Evolutionary conservation across 2,888 invertebrate species (phyloP).

Genomic region (Cantharis nigra): DNA sequence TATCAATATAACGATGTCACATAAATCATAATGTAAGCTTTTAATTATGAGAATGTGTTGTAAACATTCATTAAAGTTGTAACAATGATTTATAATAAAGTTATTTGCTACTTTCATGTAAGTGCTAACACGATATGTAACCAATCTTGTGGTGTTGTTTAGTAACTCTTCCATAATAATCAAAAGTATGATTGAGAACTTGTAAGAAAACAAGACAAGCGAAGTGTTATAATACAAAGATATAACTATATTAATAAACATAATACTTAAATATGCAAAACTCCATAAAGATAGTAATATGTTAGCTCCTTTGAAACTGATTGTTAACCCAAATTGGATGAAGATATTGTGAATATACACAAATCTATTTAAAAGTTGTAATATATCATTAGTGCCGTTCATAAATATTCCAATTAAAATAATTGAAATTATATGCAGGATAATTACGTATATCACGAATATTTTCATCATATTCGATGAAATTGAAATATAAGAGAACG

Average conservation of each 20-base stretch:
- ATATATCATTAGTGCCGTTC: neutral
- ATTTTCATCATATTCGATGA: neutral
- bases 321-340: neutral
- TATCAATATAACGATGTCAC: neutral
- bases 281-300: neutral
- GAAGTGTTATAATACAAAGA: neutral
- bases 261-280: neutral
- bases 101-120: neutral
- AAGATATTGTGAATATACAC: neutral
- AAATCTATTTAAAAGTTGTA: neutral
- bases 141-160: neutral
- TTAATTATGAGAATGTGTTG: neutral
- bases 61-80: neutral
- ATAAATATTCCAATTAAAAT: neutral
- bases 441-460: neutral
- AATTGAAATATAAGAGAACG: neutral
- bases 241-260: no score
- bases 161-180: neutral
- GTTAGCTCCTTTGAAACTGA: neutral
- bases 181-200: accelerated
- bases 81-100: neutral
- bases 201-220: neutral
- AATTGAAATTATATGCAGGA: neutral
- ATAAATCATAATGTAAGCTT: neutral
- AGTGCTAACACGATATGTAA: neutral